Percentiles rank a stretch among this genome's conserved stretches.
These are phyloP conservation scores for Micrasema longulum DNA, from an alignment of 1,140 invertebrate genomes.

Conservation along the genomic window DNA sequence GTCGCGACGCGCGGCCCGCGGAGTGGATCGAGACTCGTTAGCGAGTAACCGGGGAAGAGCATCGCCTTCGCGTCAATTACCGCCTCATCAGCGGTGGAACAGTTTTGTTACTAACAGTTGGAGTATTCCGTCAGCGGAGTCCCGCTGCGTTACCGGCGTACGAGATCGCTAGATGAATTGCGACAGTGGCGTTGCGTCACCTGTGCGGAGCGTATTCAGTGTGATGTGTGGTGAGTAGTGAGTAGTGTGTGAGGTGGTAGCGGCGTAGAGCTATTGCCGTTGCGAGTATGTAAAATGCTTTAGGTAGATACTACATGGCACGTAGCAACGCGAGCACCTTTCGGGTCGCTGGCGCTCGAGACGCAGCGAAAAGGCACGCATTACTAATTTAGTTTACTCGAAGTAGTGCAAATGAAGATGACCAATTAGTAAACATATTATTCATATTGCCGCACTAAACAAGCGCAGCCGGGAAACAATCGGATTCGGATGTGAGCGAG, in stretches of 20 bases:
- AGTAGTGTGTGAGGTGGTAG: no score
- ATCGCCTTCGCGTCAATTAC: neutral
- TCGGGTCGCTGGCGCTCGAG: conserved; percentile 7
- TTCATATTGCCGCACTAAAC: no score
- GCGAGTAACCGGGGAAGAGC: conserved; percentile 14
- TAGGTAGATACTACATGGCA: neutral
- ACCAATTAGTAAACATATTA: no score
- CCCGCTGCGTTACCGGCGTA: conserved; percentile 17
- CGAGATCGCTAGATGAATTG: conserved; percentile 41
- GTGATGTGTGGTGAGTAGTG: no score
- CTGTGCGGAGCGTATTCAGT: neutral
- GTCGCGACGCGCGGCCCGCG: conserved; percentile 2
- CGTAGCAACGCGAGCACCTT: neutral
- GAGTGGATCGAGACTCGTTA: neutral
- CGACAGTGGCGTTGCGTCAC: conserved; percentile 38
- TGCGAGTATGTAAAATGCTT: neutral
- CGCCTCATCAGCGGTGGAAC: neutral
- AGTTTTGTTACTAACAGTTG: conserved; percentile 6
- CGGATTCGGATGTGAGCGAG: neutral
- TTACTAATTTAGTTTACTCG: neutral
- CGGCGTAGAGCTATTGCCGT: neutral
- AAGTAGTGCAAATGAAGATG: no score
- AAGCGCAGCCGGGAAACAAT: neutral
- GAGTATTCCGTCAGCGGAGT: neutral
- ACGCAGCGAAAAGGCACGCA: conserved; percentile 21